Evolutionary conservation across 2,888 invertebrate genomes (phyloP).

Genomic region (Criorhina ranunculi): DNA sequence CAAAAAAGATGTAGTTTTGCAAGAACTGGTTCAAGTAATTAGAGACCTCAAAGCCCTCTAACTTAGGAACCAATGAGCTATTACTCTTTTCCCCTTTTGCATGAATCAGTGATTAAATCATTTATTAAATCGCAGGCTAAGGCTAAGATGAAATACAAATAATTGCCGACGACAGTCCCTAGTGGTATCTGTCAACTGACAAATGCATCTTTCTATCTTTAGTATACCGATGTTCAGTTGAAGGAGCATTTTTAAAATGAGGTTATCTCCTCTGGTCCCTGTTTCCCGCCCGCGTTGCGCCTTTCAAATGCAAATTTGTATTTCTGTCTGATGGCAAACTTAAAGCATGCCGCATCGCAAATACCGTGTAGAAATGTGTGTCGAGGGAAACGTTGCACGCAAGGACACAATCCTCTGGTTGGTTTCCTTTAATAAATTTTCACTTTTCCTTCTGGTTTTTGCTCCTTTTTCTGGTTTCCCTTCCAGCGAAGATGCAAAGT

Average conservation of each 20-base stretch:
- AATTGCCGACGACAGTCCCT: not conserved
- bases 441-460: constrained; percentile 12
- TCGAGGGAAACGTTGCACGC: constrained; percentile 19
- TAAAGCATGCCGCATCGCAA: constrained; percentile 25
- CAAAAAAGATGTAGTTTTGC: too few relatives aligned
- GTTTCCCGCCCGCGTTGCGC: not conserved
- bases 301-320: constrained; percentile 30
- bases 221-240: constrained; percentile 8
- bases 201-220: not conserved
- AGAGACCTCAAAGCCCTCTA: too few relatives aligned
- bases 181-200: constrained; percentile 1
- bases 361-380: constrained; percentile 29
- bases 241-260: constrained; percentile 11
- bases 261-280: constrained; percentile 21
- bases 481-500: constrained; percentile 34
- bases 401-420: constrained; percentile 1
- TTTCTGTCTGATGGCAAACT: constrained; percentile 19
- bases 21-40: too few relatives aligned
- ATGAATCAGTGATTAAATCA: not conserved
- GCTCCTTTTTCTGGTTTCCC: constrained; percentile 5
- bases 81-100: not conserved
- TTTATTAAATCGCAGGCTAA: not conserved
- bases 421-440: constrained; percentile 37
- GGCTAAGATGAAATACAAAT: not conserved
- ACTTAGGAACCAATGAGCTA: too few relatives aligned